Evolutionary conservation across 2,888 invertebrate species (phyloP), one percentile per base, ranked within the genome.

Genomic region (Microctonus brassicae): DNA sequence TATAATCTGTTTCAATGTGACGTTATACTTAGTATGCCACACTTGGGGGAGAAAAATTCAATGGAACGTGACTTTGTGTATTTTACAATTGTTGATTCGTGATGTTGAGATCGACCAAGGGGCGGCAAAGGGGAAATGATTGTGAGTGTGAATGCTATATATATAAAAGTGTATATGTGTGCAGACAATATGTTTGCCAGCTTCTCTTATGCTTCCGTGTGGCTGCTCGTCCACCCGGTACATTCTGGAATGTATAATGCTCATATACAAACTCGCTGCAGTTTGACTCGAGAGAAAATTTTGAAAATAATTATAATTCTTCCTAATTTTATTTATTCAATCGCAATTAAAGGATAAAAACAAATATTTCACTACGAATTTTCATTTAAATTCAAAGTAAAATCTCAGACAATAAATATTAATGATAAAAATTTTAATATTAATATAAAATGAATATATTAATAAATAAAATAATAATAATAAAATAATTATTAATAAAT

Each of bases 151-250:
- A 47, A n/a, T 5, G 3, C 17, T n/a, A 6, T 47, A 20, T 47
- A n/a, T 17, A 20, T 47, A n/a, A 6, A 9, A 6, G 17, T 20
- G 10, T 13, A 26, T 24, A 55, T 24, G 55, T 24, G n/a, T 26
- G 55, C 26, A n/a, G 55, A 55, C 55, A 55, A 55, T 55, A 55
- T 26, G 55, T 55, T 55, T 55, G 55, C 55, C 55, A 26, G 55
- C 24, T 55, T 55, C 47, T 47, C 47, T 47, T 9, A n/a, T n/a
- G 47, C 47, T 47, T 17, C 47, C 47, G 47, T 47, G 47, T n/a
- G 9, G 47, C 47, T 5, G 36, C 36, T 36, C 36, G 10, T 36
- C 17, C 17, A 6, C 6, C 17, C 47, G 9, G 47, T 47, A 17
- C 17, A 17, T 17, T 47, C 47, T 47, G 47, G 17, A 47, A 47